These are phyloP conservation scores for Hystrix brachyura DNA, from an alignment of 2,113 vertebrate genomes.

Conservation along the genomic window DNA sequence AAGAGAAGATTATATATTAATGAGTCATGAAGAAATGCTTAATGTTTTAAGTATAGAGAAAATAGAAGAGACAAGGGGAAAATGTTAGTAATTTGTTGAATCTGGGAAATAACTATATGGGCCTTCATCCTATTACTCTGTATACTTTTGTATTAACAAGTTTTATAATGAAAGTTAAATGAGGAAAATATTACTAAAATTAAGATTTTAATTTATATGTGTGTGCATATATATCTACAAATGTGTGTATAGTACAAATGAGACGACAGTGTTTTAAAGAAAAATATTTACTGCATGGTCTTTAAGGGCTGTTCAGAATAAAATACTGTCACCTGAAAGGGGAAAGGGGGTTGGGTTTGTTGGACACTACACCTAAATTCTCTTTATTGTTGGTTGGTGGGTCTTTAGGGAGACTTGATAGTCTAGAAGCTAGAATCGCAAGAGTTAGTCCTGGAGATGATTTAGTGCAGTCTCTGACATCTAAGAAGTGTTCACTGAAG, in stretches of 20 bases:
- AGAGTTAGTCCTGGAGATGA: background rate
- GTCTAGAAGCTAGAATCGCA: background rate
- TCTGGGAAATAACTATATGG: background rate
- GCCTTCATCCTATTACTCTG: background rate
- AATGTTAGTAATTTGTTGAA: background rate
- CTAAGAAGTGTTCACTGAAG: slow-evolving; percentile 44
- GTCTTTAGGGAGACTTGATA: background rate
- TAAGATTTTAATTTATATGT: slow-evolving; percentile 18
- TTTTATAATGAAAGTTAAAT: slow-evolving; percentile 4
- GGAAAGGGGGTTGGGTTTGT: background rate
- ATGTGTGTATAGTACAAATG: background rate
- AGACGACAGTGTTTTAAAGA: slow-evolving; percentile 2
- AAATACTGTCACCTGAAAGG: background rate
- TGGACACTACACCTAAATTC: background rate
- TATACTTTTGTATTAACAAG: slow-evolving; percentile 12
- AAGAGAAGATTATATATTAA: background rate
- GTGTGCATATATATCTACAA: background rate
- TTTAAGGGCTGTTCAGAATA: background rate
- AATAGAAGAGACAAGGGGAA: background rate
- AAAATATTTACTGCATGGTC: background rate
- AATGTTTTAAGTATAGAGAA: background rate
- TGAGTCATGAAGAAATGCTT: background rate
- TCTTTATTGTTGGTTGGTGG: background rate
- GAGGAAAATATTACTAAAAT: background rate
- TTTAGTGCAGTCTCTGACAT: background rate